Conservation (phyloP, 2,888 invertebrate species). For the Cinara cedri region DNA sequence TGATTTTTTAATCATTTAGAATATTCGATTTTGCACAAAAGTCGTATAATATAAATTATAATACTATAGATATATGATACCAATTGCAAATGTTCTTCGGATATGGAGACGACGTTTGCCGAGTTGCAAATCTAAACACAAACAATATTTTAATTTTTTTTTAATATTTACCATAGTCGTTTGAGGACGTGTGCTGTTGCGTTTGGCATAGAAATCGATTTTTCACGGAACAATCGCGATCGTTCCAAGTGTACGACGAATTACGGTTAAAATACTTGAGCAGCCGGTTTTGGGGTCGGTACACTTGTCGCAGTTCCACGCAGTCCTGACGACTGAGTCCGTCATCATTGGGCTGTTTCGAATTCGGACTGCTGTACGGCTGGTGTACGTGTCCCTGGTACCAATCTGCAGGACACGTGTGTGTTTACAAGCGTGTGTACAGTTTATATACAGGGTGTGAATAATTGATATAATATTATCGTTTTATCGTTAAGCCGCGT, state of each 20-base stretch:
- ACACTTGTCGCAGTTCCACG: slow-evolving; percentile 75
- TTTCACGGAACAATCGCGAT: slow-evolving; percentile 74
- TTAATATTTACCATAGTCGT: slow-evolving; percentile 53
- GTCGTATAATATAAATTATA: too few relatives aligned
- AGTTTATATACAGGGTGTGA: too few relatives aligned
- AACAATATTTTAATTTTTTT: too few relatives aligned
- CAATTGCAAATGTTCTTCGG: too few relatives aligned
- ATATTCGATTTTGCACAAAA: too few relatives aligned
- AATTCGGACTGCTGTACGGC: slow-evolving; percentile 72
- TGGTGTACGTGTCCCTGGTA: slow-evolving; percentile 72
- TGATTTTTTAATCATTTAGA: too few relatives aligned
- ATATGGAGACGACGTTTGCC: too few relatives aligned
- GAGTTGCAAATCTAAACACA: too few relatives aligned
- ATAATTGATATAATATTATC: too few relatives aligned
- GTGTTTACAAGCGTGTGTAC: too few relatives aligned
- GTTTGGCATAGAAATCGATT: slow-evolving; percentile 80
- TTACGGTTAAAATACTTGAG: slow-evolving; percentile 55
- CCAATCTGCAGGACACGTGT: slow-evolving; percentile 70
- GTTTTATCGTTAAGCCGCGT: too few relatives aligned
- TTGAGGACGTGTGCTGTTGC: slow-evolving; percentile 59
- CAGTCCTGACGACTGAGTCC: slow-evolving; percentile 82
- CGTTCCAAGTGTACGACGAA: slow-evolving; percentile 78
- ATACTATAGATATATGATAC: too few relatives aligned
- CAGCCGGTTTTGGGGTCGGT: slow-evolving; percentile 61
- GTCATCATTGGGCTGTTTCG: slow-evolving; percentile 80